These are phyloP conservation scores for Villa cingulata DNA, from an alignment of 2,888 invertebrate species.

Conservation along the genomic window DNA sequence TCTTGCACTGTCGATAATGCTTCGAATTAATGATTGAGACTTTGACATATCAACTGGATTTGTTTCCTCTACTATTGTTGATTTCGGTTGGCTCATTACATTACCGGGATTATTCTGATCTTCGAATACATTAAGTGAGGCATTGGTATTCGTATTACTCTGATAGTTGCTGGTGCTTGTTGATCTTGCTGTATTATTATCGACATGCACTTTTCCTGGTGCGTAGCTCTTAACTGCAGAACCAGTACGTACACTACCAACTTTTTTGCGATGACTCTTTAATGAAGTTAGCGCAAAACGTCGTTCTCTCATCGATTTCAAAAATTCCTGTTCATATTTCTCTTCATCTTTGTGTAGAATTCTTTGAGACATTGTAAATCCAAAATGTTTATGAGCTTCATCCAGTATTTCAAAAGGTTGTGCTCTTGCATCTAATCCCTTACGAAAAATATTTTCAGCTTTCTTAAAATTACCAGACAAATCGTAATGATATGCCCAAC, in stretches of 20 bases:
- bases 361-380: slow-evolving; percentile 28
- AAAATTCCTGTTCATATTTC: slow-evolving; percentile 41
- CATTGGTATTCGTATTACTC: neutral
- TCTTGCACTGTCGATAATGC: slow-evolving; percentile 44
- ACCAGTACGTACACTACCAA: slow-evolving; percentile 41
- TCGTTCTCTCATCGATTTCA: slow-evolving; percentile 51
- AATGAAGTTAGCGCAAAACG: slow-evolving; percentile 64
- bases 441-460: slow-evolving; percentile 67
- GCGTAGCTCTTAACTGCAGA: slow-evolving; percentile 26
- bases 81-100: slow-evolving; percentile 22
- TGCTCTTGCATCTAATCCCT: slow-evolving; percentile 62
- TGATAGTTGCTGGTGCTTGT: too few species aligned
- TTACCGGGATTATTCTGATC: slow-evolving; percentile 19
- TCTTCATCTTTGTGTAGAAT: slow-evolving; percentile 40
- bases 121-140: slow-evolving; percentile 40
- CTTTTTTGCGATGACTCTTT: slow-evolving; percentile 49
- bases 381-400: slow-evolving; percentile 55
- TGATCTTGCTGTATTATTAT: neutral
- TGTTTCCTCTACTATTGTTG: slow-evolving; percentile 18
- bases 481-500: slow-evolving; percentile 84
- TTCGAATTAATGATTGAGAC: slow-evolving; percentile 26
- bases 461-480: slow-evolving; percentile 64
- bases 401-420: slow-evolving; percentile 66
- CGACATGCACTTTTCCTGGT: slow-evolving; percentile 24
- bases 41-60: neutral